Percentiles rank a stretch among this genome's conserved stretches.
Conservation (phyloP, 2,888 invertebrate genomes). For the Koerneria pararmatus region DNA sequence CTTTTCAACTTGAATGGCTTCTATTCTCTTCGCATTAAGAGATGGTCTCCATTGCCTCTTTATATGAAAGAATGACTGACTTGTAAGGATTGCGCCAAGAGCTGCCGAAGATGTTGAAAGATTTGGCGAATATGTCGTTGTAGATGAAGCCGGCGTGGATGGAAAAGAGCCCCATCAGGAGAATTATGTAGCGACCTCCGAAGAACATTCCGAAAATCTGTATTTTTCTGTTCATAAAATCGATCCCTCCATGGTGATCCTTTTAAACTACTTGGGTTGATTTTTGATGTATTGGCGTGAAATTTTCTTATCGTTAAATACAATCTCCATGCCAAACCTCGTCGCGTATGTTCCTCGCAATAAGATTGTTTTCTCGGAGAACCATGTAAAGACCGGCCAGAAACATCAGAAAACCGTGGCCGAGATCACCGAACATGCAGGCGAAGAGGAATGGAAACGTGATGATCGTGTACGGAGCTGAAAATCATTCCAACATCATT, state of each 20-base stretch:
- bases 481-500: constrained; percentile 22
- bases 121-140: constrained; percentile 60
- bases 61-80: constrained; percentile 22
- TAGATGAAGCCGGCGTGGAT: constrained; percentile 59
- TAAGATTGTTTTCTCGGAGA: constrained; percentile 85
- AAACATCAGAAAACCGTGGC: constrained; percentile 85
- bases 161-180: constrained; percentile 60
- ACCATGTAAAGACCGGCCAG: constrained; percentile 77
- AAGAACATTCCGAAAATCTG: constrained; percentile 61
- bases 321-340: constrained; percentile 21
- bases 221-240: constrained; percentile 32
- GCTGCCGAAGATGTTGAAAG: constrained; percentile 63
- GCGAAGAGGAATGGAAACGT: constrained; percentile 96
- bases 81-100: constrained; percentile 60
- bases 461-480: constrained; percentile 90
- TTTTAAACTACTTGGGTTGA: too few relatives aligned
- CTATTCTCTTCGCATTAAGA: too few relatives aligned
- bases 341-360: constrained; percentile 63
- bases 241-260: too few relatives aligned
- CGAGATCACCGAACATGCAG: constrained; percentile 94
- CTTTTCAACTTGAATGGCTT: too few relatives aligned
- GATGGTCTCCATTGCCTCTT: not conserved
- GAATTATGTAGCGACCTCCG: constrained; percentile 60
- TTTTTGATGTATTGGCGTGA: not conserved
- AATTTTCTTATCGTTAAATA: not conserved